Evolutionary conservation across 2,888 invertebrate genomes (phyloP), one percentile per base, ranked within the genome.

Genomic region (Eupithecia tripunctaria): DNA sequence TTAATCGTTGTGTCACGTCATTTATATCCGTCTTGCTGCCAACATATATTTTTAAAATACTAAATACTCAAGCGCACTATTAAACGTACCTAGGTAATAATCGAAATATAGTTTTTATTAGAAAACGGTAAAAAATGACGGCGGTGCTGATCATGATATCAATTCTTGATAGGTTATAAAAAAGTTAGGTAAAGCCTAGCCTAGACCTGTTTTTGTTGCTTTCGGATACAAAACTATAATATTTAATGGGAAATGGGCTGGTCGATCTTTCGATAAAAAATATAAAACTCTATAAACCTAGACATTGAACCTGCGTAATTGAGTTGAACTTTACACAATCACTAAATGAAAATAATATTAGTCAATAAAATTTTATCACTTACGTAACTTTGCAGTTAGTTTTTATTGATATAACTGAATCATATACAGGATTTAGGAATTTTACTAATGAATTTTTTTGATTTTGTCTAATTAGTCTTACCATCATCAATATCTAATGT

Each of bases 241-340:
- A 36, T 41, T 64, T 41, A 38, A 25, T 64, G 15, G 38, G 64
- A 38, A 38, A 38, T 64, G 64, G 62, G 36, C 36, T 36, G 21
- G n/a, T 21, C 38, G 38, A 29, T 60, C 8, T 29, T 18, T 21
- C 25, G 21, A 64, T 41, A 38, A 38, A 21, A 60, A 65, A 47
- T 67, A 73, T 18, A 27, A 73, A 62, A 25, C 12, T 64, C 62
- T 25, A 68, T 63, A 62, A 67, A 51, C 66, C 69, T 43, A 59
- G 27, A 38, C 73, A 63, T 59, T 73, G 64, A 65, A 73, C 32
- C 64, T 65, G 43, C 51, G 25, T 64, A 59, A 72, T 74, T 67
- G 64, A 25, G 14, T 65, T 65, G 67, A 72, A 65, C 70, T 75
- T 72, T 67, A 47, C 67, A 59, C 29, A 59, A 36, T 38, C 63